Base-by-base conservation (phyloP, 1,140 invertebrate genomes). In the Megalonaias nervosa region DNA sequence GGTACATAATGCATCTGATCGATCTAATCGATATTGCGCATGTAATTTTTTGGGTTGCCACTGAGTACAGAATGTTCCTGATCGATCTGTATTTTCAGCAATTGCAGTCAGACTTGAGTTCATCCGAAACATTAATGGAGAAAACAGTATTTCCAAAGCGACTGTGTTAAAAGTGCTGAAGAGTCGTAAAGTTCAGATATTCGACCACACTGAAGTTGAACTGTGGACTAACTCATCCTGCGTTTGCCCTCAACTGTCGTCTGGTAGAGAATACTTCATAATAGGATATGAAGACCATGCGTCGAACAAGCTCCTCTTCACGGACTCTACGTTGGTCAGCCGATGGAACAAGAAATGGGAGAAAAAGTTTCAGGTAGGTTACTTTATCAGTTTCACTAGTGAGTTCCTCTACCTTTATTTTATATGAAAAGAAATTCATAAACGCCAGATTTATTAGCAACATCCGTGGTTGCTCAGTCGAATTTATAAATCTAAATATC, bases 301-400 rank as follows among this genome's bases (percentile, higher is more conserved):
- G 59, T 19, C 74, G 23, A 71, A 78, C n/a, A 71, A 65, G 57
- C 38, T 78, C 5, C 55, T 59, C 48, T 78, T 61, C 56, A 68
- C 26, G 17, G 57, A 78, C 13, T 56, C 68, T 15, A 78, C 71
- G 16, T 58, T 78, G 15, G 71, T 78, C 17, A 57, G 71, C 3
- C 21, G 66, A 61, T 78, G 76, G 76, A 72, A 78, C 19, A n/a
- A 38, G 21, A 78, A 78, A 56, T 78, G 76, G 76, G 76, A 73
- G n/a, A 68, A 38, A 48, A 78, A 78, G 19, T 78, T 78, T 23
- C 73, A 61, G 67, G 76, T 78, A 56, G 58, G 76, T 65, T 17
- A 59, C 57, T 58, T 38, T 38, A 6, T 3, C 38, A 38, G 9
- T 38, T 38, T 38, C 38, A 38, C 38, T 2, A 38, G 38, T 38